Evolutionary conservation across 1,140 invertebrate genomes (phyloP).

Genomic region (Cydia amplana): DNA sequence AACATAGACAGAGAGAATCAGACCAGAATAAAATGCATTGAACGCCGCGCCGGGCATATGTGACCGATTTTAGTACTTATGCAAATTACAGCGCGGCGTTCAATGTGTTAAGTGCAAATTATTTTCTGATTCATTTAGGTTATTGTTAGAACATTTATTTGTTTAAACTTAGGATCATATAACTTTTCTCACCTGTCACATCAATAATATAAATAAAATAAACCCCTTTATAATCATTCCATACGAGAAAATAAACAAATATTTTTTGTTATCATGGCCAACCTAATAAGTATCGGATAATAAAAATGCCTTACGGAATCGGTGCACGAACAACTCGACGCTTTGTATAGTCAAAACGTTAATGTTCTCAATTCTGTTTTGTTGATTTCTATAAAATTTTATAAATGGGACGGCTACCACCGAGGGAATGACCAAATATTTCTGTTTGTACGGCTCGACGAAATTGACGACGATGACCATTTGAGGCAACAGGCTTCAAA

Average conservation of each 20-base stretch:
- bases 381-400: conserved; percentile 80
- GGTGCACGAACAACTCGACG: conserved; percentile 46
- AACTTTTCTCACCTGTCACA: not conserved
- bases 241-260: conserved; percentile 20
- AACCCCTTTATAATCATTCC: not conserved
- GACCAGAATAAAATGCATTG: too few relatives aligned
- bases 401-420: conserved; percentile 78
- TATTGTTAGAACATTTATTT: too few relatives aligned
- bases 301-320: conserved; percentile 61
- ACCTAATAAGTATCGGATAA: conserved; percentile 42
- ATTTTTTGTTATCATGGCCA: conserved; percentile 20
- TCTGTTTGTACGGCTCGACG: conserved; percentile 41
- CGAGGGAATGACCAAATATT: conserved; percentile 77
- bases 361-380: conserved; percentile 75
- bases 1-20: too few relatives aligned
- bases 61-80: too few relatives aligned
- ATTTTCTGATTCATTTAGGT: too few relatives aligned
- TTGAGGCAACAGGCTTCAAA: not conserved
- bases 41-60: too few relatives aligned
- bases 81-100: too few relatives aligned
- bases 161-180: too few relatives aligned
- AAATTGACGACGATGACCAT: conserved; percentile 46
- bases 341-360: conserved; percentile 63
- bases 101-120: too few relatives aligned
- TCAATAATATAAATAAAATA: not conserved